A percentile compares a stretch with the other conserved stretches of the same genome.
Conservation (phyloP, 2,113 vertebrate species). For the Vombatus ursinus region DNA sequence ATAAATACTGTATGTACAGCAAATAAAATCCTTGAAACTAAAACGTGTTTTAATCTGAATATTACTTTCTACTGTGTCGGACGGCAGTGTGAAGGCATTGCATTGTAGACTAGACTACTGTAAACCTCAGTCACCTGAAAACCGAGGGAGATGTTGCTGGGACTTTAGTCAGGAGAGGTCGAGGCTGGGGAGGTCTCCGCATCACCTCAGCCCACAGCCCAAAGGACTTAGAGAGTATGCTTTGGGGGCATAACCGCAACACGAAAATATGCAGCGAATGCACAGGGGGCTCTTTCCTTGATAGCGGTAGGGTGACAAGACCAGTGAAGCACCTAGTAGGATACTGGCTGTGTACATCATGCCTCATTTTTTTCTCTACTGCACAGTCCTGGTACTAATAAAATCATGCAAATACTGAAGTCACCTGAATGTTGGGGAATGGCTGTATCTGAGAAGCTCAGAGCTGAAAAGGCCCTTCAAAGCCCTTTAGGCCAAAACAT, state of each 20-base stretch:
- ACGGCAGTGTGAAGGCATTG: not conserved
- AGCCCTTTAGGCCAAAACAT: not conserved
- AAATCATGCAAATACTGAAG: not conserved
- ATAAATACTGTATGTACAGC: not conserved
- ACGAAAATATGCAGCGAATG: not conserved
- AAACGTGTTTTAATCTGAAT: not conserved
- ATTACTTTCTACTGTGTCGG: not conserved
- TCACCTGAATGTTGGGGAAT: rapidly evolving
- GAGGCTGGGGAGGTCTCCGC: not conserved
- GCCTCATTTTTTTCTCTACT: not conserved
- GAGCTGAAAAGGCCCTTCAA: not conserved
- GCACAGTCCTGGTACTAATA: not conserved
- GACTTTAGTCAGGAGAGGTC: not conserved
- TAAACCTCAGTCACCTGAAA: not conserved
- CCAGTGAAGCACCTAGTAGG: not conserved
- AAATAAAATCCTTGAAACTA: not conserved
- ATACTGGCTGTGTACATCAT: rapidly evolving
- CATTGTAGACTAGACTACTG: no score
- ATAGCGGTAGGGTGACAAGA: not conserved
- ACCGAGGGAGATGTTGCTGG: not conserved
- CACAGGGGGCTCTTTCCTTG: not conserved
- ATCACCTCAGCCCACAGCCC: no score
- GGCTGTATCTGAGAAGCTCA: not conserved
- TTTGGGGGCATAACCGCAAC: not conserved
- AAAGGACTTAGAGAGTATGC: not conserved